Conservation (phyloP, 2,888 invertebrate species). For the Nasonia oneida region DNA sequence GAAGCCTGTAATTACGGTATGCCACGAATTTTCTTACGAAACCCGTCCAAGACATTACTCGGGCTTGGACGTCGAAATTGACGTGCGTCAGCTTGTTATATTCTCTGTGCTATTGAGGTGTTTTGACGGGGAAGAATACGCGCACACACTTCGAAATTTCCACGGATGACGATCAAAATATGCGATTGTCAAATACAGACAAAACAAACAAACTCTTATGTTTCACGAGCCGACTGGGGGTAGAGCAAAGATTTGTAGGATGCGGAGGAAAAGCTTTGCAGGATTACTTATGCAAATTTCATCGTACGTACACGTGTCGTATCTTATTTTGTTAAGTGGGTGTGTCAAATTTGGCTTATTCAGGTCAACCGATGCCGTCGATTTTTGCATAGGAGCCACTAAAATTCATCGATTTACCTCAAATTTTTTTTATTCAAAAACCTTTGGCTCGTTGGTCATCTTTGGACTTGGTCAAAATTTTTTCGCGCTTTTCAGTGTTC, state of each 20-base stretch:
- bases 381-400: too few species aligned
- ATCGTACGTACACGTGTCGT: background rate
- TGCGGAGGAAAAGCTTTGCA: background rate
- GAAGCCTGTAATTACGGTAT: background rate
- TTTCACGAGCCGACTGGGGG: background rate
- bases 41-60: background rate
- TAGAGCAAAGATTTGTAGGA: background rate
- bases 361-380: background rate
- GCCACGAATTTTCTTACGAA: background rate
- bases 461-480: too few species aligned
- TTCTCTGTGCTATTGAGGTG: background rate
- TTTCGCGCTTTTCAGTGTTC: too few species aligned
- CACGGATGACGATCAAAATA: background rate
- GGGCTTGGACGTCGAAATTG: background rate
- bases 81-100: background rate
- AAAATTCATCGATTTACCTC: background rate
- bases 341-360: background rate
- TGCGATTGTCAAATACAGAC: background rate
- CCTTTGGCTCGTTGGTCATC: background rate
- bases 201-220: background rate
- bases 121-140: background rate
- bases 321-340: background rate
- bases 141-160: background rate
- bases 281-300: background rate
- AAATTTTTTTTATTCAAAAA: background rate